Percentiles rank a stretch among this genome's conserved stretches.
These are phyloP conservation scores for Ptychadena robeensis DNA, from an alignment of 2,797 vertebrate genomes.

Conservation along the genomic window DNA sequence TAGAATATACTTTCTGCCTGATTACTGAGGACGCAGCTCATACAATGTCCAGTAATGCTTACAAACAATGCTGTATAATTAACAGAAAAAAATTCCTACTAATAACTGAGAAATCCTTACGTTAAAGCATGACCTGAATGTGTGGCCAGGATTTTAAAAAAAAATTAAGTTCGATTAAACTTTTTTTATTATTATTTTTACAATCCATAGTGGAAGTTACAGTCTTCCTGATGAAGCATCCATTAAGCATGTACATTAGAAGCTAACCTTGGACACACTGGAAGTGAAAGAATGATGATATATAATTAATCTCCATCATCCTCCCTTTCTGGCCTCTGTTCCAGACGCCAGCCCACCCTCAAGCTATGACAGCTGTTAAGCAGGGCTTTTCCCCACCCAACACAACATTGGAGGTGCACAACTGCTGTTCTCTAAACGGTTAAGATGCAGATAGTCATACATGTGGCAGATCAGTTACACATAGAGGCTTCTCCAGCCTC, in stretches of 20 bases:
- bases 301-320: constrained; percentile 21
- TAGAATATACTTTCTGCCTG: constrained; percentile 24
- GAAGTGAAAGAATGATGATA: constrained; percentile 24
- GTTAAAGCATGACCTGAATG: no score
- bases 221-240: not conserved
- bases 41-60: not conserved
- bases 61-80: not conserved
- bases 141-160: not conserved
- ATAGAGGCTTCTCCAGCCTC: constrained; percentile 23
- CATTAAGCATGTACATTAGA: constrained; percentile 15
- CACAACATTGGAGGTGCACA: constrained; percentile 38
- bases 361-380: constrained; percentile 52
- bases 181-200: not conserved
- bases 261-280: not conserved
- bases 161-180: not conserved
- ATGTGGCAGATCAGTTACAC: constrained; percentile 51
- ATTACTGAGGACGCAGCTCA: constrained; percentile 3
- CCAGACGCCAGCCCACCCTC: constrained; percentile 57
- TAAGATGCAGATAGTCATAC: constrained; percentile 43
- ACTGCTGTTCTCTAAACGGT: constrained; percentile 39
- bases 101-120: not conserved
- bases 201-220: no score
- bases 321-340: constrained; percentile 45
- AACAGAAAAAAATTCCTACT: not conserved
- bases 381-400: constrained; percentile 28